Percentiles rank a stretch among this genome's conserved stretches.
phyloP scores from a whole-genome alignment of 2,797 vertebrate genomes.

The Acrocephalus scirpaceus region DNA sequence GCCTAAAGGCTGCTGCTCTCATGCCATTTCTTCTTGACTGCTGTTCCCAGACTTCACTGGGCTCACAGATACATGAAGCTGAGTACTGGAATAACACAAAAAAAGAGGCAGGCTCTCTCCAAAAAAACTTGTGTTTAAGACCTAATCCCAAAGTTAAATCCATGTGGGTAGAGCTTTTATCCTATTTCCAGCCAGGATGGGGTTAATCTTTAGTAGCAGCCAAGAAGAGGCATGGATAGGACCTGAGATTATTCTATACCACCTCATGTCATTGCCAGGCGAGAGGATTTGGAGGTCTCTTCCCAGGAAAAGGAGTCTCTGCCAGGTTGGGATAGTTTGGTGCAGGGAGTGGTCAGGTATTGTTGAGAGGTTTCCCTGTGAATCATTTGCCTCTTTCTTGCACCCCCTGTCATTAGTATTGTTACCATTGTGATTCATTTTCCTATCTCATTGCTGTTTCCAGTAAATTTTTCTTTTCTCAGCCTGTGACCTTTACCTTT shows the following conservation, averaged over 20 bases:
- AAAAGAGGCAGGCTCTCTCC: background rate
- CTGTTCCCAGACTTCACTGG: background rate
- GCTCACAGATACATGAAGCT: background rate
- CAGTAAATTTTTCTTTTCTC: background rate
- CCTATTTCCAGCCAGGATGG: background rate
- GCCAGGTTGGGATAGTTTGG: too few species aligned
- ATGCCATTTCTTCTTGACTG: rapidly evolving
- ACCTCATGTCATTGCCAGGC: background rate
- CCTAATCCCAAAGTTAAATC: background rate
- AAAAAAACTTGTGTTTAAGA: background rate
- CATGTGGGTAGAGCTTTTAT: background rate
- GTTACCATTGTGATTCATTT: background rate
- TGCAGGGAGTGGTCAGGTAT: too few species aligned
- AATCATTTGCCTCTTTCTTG: background rate
- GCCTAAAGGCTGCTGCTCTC: background rate
- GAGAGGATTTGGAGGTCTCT: background rate
- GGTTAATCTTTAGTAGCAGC: background rate
- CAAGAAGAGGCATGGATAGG: background rate
- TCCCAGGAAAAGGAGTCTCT: background rate
- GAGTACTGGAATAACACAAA: background rate
- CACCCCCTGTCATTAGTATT: background rate
- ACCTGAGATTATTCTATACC: background rate
- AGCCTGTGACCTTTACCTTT: background rate
- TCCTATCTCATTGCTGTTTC: background rate
- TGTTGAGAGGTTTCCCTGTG: too few species aligned